Evolutionary conservation across 2,888 invertebrate species (phyloP), one percentile per base, ranked within the genome.

Genomic region (Callyntrura guangdongensis): DNA sequence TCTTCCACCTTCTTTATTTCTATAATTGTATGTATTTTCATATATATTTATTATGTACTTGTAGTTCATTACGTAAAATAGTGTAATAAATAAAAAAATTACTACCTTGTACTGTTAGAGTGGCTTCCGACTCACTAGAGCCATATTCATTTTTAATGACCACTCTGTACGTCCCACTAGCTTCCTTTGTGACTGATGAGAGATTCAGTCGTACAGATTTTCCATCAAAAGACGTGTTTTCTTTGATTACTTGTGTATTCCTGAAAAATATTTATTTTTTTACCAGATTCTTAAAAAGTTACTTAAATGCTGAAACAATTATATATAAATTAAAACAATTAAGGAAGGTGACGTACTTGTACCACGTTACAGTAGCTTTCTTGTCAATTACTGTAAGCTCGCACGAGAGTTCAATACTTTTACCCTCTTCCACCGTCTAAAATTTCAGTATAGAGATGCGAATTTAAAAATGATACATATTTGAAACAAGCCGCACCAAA

Each of bases 81-180:
- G n/a, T n/a, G n/a, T n/a, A n/a, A n/a, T n/a, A n/a, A n/a, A n/a
- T n/a, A n/a, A n/a, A n/a, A n/a, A n/a, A n/a, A n/a, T n/a, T n/a
- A n/a, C n/a, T n/a, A 95, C 96, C 96, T 93, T 96, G 96, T 12
- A 99, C 97, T 25, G 97, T 97, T 89, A 99, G 96, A 94, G 97
- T 97, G 74, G 99, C 98, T 69, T 97, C 96, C 0, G 98, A 97
- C 94, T 98, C 97, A 94, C 98, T 98, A 95, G 97, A 97, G 81
- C 99, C 99, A 94, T 97, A 97, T 95, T 98, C 98, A 95, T 99
- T 99, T 94, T 96, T 97, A 85, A 99, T 97, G 36, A 98, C 97
- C 67, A 98, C 97, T 94, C 97, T 97, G 95, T 98, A 99, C 81
- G 96, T 97, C 64, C 98, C 98, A 4, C 97, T 96, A 94, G 97